Evolutionary conservation across 2,113 vertebrate genomes (phyloP).

Genomic region (Benitochromis conjunctus): DNA sequence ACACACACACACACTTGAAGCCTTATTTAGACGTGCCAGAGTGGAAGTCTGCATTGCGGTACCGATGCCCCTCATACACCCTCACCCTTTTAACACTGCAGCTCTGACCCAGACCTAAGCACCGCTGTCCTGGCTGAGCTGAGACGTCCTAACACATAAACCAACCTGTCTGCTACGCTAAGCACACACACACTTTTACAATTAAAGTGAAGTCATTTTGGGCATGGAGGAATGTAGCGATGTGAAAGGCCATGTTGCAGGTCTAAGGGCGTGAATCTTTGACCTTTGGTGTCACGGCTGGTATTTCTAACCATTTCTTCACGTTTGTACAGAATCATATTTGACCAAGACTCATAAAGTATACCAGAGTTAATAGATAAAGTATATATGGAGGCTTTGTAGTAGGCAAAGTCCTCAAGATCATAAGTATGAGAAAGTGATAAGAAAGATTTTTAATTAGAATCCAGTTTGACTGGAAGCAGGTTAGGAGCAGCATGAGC

Average conservation of each 20-base stretch:
- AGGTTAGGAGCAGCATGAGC: not conserved
- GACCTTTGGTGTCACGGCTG: not conserved
- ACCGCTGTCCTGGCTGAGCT: not conserved
- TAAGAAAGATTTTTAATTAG: not conserved
- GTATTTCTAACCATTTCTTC: not conserved
- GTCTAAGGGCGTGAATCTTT: not conserved
- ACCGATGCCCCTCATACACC: conserved; percentile 36
- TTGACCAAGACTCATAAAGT: not conserved
- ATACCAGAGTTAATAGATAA: not conserved
- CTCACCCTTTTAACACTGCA: conserved; percentile 48
- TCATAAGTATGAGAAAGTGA: not conserved
- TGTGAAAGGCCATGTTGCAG: not conserved
- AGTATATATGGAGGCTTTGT: not conserved
- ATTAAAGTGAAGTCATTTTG: not conserved
- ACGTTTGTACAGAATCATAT: not conserved
- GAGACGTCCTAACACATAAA: not conserved
- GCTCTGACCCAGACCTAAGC: conserved; percentile 13
- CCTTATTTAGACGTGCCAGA: conserved; percentile 65
- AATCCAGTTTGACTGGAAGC: not conserved
- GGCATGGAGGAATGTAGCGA: not conserved
- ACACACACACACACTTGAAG: conserved; percentile 10
- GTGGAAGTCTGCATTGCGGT: conserved; percentile 57
- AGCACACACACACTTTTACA: not conserved
- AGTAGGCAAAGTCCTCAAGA: not conserved
- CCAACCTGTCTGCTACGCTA: not conserved